Base-by-base conservation (phyloP, 2,113 vertebrate genomes). In the Sylvia atricapilla region DNA sequence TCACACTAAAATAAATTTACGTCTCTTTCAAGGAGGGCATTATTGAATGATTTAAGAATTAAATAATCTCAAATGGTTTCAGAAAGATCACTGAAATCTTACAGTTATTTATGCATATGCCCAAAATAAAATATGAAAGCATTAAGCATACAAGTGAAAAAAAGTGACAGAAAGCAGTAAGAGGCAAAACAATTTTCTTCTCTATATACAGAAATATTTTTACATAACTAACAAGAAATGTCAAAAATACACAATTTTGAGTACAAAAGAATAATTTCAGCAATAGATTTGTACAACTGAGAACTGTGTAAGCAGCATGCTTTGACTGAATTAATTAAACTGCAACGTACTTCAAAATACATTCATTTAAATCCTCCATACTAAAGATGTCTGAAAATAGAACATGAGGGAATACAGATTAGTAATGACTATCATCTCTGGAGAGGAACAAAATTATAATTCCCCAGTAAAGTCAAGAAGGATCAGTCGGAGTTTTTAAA, bases 191-290 rank as follows among this genome's bases (percentile, higher is more conserved):
- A 95, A n/a, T 77, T 91, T 94, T 95, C 87, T 95, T 92, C 56
- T 82, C 78, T 95, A 97, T 94, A 95, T 95, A 97, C 95, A 97
- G 69, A 96, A 87, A 87, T 91, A 96, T 88, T 97, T 95, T 93
- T 92, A 96, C 89, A 95, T 93, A 87, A 98, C 30, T 91, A 90
- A 94, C 73, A 97, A 94, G 96, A 84, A 92, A 84, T 88, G 86
- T 91, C 86, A 97, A 97, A 96, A 85, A 94, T 92, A 90, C 88
- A 93, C 76, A 92, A 91, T 62, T 92, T 49, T 68, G 58, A 92
- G 82, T 87, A 95, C 70, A 94, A 96, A 96, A 92, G 76, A 95
- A 91, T 64, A 7, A 76, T 96, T 92, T 97, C 72, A 96, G 86
- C 93, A 93, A 96, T 55, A 92, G 63, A 95, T 96, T 94, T 93